Evolutionary conservation across 2,113 vertebrate genomes (phyloP), one percentile per base, ranked within the genome.

Genomic region (Lophochroa leadbeateri): DNA sequence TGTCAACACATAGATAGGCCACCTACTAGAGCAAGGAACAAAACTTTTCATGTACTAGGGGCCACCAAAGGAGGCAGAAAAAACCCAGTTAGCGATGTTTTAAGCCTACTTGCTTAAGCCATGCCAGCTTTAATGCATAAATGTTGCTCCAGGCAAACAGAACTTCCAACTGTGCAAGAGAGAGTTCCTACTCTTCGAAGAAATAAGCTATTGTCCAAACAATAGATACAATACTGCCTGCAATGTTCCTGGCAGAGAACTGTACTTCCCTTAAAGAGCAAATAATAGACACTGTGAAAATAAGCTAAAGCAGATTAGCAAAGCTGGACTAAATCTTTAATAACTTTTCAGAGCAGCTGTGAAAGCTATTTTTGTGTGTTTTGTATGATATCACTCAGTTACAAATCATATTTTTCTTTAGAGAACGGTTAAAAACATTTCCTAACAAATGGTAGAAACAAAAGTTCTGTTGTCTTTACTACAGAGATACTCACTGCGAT

Each of bases 401-500:
- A 61, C 35, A 91, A 86, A 77, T 24, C 1, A 0, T 18, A 17
- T 58, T 88, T 82, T 93, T 61, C 69, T 41, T 71, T 20, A 76
- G 23, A 80, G 37, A 77, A 63, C 1, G 1, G 23, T 24, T 74
- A 65, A 68, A 52, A 55, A 53, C 10, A 49, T 60, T 86, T 81
- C 64, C 72, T 23, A 64, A 37, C 39, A 47, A 6, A 58, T 2
- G 18, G 65, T 2, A 77, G 49, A 37, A 72, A 71, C 2, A 74
- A 53, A 96, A 78, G 9, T 11, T 50, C 47, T 18, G 17, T 17
- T 18, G 28, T 82, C 49, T 86, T 47, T 77, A 53, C 46, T n/a
- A 41, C 19, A 76, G n/a, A 75, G 77, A 93, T 91, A 98, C 99
- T 98, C 86, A 99, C 99, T 74, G 98, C 98, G 93, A 99, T 99